Conservation (phyloP, 2,113 vertebrate genomes). For the Vulpes vulpes region DNA sequence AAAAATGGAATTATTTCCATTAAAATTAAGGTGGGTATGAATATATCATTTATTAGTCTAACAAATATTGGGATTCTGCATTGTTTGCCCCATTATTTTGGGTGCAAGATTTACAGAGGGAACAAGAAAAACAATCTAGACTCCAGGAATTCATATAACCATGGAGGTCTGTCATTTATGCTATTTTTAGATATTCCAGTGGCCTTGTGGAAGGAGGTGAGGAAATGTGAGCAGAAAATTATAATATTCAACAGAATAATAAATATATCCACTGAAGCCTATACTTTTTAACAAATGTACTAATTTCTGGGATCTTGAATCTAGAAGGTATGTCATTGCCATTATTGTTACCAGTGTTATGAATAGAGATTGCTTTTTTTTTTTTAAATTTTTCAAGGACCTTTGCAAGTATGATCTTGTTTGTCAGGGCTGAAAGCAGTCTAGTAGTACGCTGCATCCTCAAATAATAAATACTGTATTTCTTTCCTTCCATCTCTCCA, state of each 20-base stretch:
- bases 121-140: background rate
- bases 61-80: background rate
- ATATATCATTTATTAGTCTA: background rate
- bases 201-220: background rate
- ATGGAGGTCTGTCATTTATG: background rate
- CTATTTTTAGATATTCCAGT: constrained; percentile 11
- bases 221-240: background rate
- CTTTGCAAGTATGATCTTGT: background rate
- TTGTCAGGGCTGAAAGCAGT: background rate
- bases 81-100: background rate
- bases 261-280: background rate
- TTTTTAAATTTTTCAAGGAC: background rate
- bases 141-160: background rate
- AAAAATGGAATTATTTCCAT: background rate
- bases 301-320: background rate
- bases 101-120: background rate
- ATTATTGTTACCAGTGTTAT: background rate
- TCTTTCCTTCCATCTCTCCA: background rate
- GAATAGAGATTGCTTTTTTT: background rate
- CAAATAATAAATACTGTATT: background rate
- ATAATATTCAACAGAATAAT: background rate
- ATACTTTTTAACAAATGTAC: background rate
- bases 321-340: background rate
- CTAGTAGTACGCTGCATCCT: background rate
- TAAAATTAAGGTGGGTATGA: background rate